phyloP scores from a whole-genome alignment of 2,113 vertebrate genomes.

The Chaetorhynchus papuensis region DNA sequence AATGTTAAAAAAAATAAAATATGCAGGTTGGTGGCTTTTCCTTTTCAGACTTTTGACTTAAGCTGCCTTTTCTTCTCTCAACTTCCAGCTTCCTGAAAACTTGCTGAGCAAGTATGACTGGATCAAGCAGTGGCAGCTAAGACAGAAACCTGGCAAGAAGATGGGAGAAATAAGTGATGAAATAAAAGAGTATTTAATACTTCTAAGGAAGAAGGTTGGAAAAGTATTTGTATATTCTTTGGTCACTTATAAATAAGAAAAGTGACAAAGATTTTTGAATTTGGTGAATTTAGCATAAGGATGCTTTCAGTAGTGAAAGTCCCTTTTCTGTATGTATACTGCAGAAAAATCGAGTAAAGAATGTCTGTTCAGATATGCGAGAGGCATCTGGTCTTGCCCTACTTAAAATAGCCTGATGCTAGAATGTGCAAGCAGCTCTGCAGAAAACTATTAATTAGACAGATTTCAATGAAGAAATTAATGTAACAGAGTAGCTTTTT shows the following conservation, averaged over 20 bases:
- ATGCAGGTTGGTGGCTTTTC: not conserved
- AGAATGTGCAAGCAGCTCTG: not conserved
- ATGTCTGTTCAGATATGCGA: not conserved
- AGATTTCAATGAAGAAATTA: not conserved
- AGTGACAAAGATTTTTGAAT: not conserved
- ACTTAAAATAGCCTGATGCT: not conserved
- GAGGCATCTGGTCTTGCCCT: not conserved
- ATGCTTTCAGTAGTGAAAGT: not conserved
- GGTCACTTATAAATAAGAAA: not conserved
- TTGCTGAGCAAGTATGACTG: constrained; percentile 79
- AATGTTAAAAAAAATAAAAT: not conserved
- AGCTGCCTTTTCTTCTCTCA: not conserved
- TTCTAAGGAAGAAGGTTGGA: constrained; percentile 83
- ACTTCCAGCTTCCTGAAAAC: constrained; percentile 79
- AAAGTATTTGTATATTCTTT: not conserved
- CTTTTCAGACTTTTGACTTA: not conserved
- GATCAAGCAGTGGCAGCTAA: constrained; percentile 85
- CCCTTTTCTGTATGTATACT: not conserved
- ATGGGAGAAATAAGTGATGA: constrained; percentile 65
- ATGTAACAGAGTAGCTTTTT: not conserved
- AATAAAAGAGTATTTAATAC: constrained; percentile 78
- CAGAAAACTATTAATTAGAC: not conserved
- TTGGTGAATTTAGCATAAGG: not conserved
- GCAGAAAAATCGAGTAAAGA: not conserved
- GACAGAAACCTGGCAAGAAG: constrained; percentile 66